Evolutionary conservation across 1,140 invertebrate genomes (phyloP).

Genomic region (Dendrolimus kikuchii): DNA sequence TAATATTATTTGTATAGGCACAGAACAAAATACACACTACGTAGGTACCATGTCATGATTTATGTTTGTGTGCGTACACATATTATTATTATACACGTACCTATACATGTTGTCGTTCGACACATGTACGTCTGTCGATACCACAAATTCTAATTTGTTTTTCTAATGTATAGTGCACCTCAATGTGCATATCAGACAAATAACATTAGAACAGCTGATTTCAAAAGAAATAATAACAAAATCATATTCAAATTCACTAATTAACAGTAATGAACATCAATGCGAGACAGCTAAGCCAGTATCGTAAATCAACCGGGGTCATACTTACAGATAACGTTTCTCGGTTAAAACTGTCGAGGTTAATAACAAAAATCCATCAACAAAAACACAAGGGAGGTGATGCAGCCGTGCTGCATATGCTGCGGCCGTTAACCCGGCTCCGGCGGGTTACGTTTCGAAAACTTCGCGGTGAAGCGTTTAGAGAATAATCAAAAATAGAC

Average conservation of each 20-base stretch:
- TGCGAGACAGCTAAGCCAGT: conserved; percentile 26
- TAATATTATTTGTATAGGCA: conserved; percentile 11
- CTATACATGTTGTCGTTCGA: conserved; percentile 8
- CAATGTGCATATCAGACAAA: no score
- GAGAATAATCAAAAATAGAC: conserved; percentile 70
- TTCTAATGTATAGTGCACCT: neutral
- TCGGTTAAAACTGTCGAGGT: conserved; percentile 44
- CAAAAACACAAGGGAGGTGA: conserved; percentile 64
- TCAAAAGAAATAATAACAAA: no score
- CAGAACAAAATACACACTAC: conserved; percentile 8
- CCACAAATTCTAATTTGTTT: conserved; percentile 10
- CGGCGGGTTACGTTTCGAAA: conserved; percentile 63
- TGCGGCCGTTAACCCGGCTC: conserved; percentile 59
- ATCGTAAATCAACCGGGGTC: conserved; percentile 57
- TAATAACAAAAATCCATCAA: conserved; percentile 66
- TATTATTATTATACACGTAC: conserved; percentile 4
- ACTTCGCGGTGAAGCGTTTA: conserved; percentile 61
- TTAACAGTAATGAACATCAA: conserved; percentile 9
- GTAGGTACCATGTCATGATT: conserved; percentile 7
- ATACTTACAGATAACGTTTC: conserved; percentile 68
- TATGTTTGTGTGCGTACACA: conserved; percentile 16
- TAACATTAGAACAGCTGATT: no score
- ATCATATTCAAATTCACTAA: neutral
- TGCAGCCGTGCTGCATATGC: conserved; percentile 54
- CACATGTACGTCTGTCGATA: conserved; percentile 12